Conservation (phyloP, 2,797 vertebrate genomes). For the Lemur catta region DNA sequence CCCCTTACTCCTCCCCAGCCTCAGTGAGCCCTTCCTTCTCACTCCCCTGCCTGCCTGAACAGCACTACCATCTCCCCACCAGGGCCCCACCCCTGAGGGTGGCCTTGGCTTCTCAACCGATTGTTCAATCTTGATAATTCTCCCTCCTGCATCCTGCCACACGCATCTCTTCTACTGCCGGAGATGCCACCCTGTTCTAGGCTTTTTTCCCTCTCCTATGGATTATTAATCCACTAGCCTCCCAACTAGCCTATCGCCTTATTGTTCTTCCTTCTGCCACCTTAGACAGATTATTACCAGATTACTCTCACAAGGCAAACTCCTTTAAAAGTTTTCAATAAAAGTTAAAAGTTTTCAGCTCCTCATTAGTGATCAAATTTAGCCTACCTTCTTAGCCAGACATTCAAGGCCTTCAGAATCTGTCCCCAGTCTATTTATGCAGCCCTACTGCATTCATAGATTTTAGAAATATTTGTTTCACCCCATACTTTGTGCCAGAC, state of each 20-base stretch:
- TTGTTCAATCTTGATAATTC: background rate
- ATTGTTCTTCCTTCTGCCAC: background rate
- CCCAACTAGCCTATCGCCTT: background rate
- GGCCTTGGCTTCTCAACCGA: background rate
- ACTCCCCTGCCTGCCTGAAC: background rate
- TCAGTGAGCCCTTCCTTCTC: background rate
- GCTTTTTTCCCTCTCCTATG: background rate
- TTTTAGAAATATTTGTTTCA: conserved; percentile 24
- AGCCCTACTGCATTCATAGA: background rate
- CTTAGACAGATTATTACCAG: background rate
- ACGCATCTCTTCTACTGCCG: background rate
- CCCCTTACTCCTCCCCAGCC: background rate
- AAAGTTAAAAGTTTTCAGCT: background rate
- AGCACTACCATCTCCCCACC: background rate
- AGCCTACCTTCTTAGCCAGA: conserved; percentile 12
- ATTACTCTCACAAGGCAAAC: background rate
- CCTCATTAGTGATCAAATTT: background rate
- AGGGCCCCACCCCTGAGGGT: background rate
- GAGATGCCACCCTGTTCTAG: background rate
- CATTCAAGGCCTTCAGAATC: background rate
- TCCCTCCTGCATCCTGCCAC: background rate
- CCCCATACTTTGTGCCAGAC: background rate
- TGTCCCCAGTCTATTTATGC: background rate
- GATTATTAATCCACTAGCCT: background rate
- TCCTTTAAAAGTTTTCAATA: background rate